These are phyloP conservation scores for Hyperopisus bebe DNA, from an alignment of 2,113 vertebrate genomes.

Conservation along the genomic window DNA sequence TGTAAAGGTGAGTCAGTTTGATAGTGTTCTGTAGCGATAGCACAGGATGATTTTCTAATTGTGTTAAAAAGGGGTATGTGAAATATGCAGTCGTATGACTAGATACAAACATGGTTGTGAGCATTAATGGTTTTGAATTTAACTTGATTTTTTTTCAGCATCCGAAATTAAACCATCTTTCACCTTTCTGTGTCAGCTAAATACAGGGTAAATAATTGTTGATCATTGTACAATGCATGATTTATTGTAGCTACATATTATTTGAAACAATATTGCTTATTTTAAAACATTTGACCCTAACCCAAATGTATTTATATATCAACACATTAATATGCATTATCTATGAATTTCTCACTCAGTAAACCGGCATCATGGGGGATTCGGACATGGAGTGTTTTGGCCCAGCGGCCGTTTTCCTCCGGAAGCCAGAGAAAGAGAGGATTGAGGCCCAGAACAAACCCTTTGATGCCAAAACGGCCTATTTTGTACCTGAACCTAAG, in stretches of 20 bases:
- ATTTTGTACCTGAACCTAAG: conserved; percentile 60
- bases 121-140: neutral
- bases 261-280: neutral
- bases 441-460: conserved; percentile 70
- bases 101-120: neutral
- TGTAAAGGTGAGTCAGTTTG: conserved; percentile 52
- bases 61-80: neutral
- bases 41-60: conserved; percentile 27
- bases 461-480: conserved; percentile 78
- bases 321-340: neutral
- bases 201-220: neutral
- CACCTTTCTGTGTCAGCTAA: neutral
- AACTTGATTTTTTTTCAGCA: neutral
- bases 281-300: neutral
- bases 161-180: neutral
- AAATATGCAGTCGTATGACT: neutral
- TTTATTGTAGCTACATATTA: neutral
- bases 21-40: neutral
- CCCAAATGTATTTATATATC: neutral
- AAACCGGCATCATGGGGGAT: conserved; percentile 61
- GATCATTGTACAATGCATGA: neutral
- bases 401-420: conserved; percentile 69
- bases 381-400: conserved; percentile 76
- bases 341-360: conserved; percentile 19
- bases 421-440: conserved; percentile 76